Conservation (phyloP, 1,140 invertebrate species). For the Hyles euphorbiae region DNA sequence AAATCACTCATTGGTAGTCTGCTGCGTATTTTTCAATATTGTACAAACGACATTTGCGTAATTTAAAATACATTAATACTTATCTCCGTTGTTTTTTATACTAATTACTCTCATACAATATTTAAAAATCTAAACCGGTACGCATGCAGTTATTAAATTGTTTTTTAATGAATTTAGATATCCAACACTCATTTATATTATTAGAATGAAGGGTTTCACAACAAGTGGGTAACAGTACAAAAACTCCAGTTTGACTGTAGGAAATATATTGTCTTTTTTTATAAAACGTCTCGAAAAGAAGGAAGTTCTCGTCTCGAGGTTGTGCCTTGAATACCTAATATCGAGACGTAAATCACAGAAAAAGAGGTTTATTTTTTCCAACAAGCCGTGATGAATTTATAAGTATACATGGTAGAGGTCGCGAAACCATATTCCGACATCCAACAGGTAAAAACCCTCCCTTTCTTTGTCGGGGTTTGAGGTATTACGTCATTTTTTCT, state of each 20-base stretch:
- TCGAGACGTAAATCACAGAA: not conserved
- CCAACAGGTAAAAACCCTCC: conserved; percentile 11
- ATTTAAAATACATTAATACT: no score
- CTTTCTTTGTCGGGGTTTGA: conserved; percentile 14
- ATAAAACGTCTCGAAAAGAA: not conserved
- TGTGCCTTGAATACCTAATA: not conserved
- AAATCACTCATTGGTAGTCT: no score
- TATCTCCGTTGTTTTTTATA: no score
- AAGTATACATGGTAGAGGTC: conserved; percentile 3
- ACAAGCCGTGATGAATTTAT: not conserved
- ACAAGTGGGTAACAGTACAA: no score
- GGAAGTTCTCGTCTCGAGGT: not conserved
- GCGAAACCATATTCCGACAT: not conserved
- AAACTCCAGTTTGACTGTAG: not conserved
- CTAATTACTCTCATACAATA: no score
- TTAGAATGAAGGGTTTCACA: no score
- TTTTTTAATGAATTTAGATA: no score
- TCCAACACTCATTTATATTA: no score
- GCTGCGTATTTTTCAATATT: no score
- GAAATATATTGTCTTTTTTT: not conserved
- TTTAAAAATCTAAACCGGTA: no score
- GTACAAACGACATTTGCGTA: no score
- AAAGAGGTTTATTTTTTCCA: conserved; percentile 2
- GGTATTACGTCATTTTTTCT: conserved; percentile 23
- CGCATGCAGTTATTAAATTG: no score